Evolutionary conservation across 2,113 vertebrate species (phyloP).

Genomic region (Campylorhamphus procurvoides): DNA sequence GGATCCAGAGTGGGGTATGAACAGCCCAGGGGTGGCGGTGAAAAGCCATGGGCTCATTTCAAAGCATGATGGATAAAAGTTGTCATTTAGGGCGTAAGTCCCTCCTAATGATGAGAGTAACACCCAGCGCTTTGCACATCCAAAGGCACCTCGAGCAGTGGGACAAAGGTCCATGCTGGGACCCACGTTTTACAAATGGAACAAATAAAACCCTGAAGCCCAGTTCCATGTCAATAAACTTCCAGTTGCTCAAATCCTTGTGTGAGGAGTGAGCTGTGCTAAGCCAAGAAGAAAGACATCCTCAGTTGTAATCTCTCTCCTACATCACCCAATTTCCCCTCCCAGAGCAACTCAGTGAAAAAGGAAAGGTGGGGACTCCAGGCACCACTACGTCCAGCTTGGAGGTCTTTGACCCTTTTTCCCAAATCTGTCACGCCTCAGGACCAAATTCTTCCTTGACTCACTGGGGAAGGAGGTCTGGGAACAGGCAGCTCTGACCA

Average conservation of each 20-base stretch:
- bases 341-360: not conserved
- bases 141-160: not conserved
- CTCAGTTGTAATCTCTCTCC: accelerated
- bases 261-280: accelerated
- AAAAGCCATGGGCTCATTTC: not conserved
- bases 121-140: not conserved
- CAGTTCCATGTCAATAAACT: not conserved
- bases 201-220: not conserved
- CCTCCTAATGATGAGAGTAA: not conserved
- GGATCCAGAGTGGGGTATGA: not conserved
- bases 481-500: not conserved
- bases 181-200: not conserved
- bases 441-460: not conserved
- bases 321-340: not conserved
- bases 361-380: not conserved
- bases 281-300: not conserved
- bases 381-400: accelerated
- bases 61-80: not conserved
- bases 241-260: not conserved
- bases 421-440: not conserved
- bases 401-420: not conserved
- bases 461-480: not conserved
- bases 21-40: not conserved
- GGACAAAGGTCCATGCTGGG: not conserved
- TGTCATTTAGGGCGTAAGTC: not conserved